A percentile compares a stretch with the other conserved stretches of the same genome.
These are phyloP conservation scores for Rynchops niger DNA, from an alignment of 2,113 vertebrate species.

Conservation along the genomic window DNA sequence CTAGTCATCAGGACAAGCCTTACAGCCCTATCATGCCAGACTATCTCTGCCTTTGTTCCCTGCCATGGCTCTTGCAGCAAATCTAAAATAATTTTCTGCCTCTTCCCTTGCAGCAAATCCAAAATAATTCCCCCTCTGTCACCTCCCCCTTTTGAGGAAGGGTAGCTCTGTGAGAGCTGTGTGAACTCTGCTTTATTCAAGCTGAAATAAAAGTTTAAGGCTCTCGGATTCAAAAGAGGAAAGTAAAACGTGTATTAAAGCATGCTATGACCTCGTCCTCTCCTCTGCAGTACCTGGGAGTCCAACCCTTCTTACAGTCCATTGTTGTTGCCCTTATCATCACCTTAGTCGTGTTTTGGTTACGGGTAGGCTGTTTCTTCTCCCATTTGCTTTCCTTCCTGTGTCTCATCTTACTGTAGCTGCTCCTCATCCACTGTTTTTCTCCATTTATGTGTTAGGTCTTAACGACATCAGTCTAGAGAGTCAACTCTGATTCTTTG, in stretches of 20 bases:
- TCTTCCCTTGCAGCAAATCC: not conserved
- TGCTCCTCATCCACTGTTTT: not conserved
- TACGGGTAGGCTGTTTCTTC: not conserved
- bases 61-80: not conserved
- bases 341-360: not conserved
- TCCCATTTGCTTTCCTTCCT: not conserved
- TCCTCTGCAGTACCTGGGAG: not conserved
- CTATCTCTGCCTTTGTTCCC: not conserved
- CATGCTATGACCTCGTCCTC: not conserved
- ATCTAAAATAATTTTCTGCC: not conserved
- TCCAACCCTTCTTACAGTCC: not conserved
- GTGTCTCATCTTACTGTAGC: not conserved
- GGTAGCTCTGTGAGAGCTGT: not conserved
- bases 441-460: not conserved
- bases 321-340: not conserved
- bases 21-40: not conserved
- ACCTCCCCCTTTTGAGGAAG: not conserved
- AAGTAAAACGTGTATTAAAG: not conserved
- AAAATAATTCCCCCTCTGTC: not conserved
- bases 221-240: not conserved
- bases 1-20: not conserved
- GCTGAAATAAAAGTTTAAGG: not conserved
- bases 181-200: not conserved
- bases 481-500: not conserved
- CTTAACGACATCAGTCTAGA: not conserved